Evolutionary conservation across 1,140 invertebrate genomes (phyloP).

Genomic region (Dinoponera quadriceps): DNA sequence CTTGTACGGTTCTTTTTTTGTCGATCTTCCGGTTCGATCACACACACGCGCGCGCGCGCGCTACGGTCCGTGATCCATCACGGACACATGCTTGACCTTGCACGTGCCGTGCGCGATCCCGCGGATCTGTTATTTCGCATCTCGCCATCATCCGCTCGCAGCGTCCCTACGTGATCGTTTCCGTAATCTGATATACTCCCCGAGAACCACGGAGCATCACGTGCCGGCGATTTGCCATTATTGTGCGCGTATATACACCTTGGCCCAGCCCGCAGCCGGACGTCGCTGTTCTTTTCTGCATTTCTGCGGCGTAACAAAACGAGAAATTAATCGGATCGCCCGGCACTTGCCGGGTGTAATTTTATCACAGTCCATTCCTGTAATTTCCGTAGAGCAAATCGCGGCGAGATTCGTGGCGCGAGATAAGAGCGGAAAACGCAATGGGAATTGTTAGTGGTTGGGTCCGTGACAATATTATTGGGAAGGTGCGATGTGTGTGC

Average conservation of each 20-base stretch:
- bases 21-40: constrained; percentile 11
- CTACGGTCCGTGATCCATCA: constrained; percentile 10
- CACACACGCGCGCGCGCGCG: too few species aligned
- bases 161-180: constrained; percentile 36
- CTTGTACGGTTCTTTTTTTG: constrained; percentile 4
- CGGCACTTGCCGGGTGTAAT: not conserved
- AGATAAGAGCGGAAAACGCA: too few species aligned
- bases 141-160: constrained; percentile 41
- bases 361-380: not conserved
- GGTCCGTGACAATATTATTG: too few species aligned
- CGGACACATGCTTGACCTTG: constrained; percentile 41
- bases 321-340: not conserved
- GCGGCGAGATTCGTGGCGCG: too few species aligned
- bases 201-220: constrained; percentile 35
- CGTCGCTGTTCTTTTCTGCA: not conserved
- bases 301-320: constrained; percentile 11
- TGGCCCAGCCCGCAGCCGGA: not conserved
- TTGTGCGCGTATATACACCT: constrained; percentile 51
- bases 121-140: constrained; percentile 44
- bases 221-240: constrained; percentile 42
- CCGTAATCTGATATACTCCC: constrained; percentile 50
- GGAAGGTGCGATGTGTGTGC: too few species aligned
- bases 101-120: constrained; percentile 23
- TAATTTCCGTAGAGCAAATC: too few species aligned
- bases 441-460: too few species aligned